Conservation (phyloP, 2,113 vertebrate genomes). For the Chloebia gouldiae region DNA sequence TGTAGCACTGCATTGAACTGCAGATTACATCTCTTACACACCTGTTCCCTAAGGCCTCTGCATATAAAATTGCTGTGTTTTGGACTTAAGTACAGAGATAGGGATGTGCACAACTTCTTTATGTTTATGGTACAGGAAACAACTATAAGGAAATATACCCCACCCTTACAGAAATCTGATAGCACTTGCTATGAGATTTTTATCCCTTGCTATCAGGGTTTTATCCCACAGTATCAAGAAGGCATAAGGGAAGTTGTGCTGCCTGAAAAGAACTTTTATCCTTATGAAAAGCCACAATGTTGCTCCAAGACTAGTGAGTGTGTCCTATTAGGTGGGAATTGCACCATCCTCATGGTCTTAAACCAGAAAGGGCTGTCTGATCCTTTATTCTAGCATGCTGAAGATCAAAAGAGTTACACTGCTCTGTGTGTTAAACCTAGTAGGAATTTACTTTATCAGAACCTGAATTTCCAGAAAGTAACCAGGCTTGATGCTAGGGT, state of each 20-base stretch:
- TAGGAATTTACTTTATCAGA: background rate
- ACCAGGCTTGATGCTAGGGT: background rate
- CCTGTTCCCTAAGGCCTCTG: background rate
- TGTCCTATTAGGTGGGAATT: background rate
- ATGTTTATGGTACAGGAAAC: background rate
- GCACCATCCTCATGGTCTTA: background rate
- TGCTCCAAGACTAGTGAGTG: no score
- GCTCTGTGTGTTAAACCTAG: background rate
- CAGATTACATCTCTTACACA: accelerated
- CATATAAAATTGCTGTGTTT: background rate
- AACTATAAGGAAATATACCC: background rate
- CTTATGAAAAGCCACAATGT: background rate
- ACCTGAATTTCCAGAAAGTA: background rate
- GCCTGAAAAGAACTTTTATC: background rate
- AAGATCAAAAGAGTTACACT: background rate
- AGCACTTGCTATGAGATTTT: background rate
- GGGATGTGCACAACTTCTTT: background rate
- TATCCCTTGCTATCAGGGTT: background rate
- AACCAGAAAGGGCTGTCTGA: background rate
- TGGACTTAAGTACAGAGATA: background rate
- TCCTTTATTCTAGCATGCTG: background rate
- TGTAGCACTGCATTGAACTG: background rate
- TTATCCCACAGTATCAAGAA: background rate
- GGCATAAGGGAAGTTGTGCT: background rate
- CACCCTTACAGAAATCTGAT: background rate